These are phyloP conservation scores for Sisyra terminalis DNA, from an alignment of 2,888 invertebrate genomes.

Conservation along the genomic window DNA sequence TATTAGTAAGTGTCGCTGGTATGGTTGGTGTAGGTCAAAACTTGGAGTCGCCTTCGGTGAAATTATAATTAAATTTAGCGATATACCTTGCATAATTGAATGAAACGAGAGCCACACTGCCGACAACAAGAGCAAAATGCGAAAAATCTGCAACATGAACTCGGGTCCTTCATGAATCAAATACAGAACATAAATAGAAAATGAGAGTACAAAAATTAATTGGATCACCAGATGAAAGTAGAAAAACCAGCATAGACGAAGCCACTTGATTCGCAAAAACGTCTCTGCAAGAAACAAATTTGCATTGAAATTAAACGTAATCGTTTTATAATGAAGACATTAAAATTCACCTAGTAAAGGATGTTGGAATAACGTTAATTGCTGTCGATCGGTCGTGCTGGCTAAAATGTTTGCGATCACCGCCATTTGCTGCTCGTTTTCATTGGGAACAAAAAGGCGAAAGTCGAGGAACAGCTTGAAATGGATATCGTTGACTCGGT, in stretches of 20 bases:
- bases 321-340: neutral
- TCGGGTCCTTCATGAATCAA: constrained; percentile 13
- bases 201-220: constrained; percentile 24
- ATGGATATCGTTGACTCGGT: constrained; percentile 17
- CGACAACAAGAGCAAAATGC: neutral
- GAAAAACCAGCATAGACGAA: constrained; percentile 30
- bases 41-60: no score
- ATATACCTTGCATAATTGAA: constrained; percentile 8
- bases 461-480: constrained; percentile 22
- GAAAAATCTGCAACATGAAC: neutral
- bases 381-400: constrained; percentile 23
- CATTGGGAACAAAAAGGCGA: constrained; percentile 22
- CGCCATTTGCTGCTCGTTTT: constrained; percentile 25
- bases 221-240: constrained; percentile 25
- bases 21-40: no score
- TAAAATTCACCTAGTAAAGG: constrained; percentile 24
- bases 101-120: constrained; percentile 1
- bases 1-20: constrained; percentile 12
- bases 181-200: constrained; percentile 23
- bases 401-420: constrained; percentile 26
- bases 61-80: no score
- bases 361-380: constrained; percentile 27
- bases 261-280: constrained; percentile 32
- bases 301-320: neutral
- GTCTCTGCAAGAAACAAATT: constrained; percentile 18